Conservation (phyloP, 1,140 invertebrate genomes). For the Choristoneura fumiferana region DNA sequence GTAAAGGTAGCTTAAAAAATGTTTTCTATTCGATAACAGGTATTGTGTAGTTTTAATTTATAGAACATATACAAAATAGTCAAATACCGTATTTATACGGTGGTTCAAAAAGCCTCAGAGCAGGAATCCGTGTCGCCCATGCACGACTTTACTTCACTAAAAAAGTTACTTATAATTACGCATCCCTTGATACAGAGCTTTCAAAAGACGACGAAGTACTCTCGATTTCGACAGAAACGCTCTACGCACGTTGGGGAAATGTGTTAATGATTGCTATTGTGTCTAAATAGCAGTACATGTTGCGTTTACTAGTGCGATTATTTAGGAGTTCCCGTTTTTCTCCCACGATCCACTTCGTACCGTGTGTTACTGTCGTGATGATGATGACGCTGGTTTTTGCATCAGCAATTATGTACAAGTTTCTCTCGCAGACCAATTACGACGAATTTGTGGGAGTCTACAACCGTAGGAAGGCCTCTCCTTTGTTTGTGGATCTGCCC, state of each 20-base stretch:
- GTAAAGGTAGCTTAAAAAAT: no score
- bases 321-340: slow-evolving; percentile 71
- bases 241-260: slow-evolving; percentile 66
- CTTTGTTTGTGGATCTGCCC: slow-evolving; percentile 62
- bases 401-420: slow-evolving; percentile 70
- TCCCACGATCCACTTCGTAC: slow-evolving; percentile 72
- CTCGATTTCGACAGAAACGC: slow-evolving; percentile 69
- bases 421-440: slow-evolving; percentile 66
- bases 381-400: slow-evolving; percentile 66
- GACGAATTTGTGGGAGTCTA: slow-evolving; percentile 59
- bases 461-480: slow-evolving; percentile 42
- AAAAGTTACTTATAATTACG: no score
- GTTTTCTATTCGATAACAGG: no score
- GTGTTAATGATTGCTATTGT: slow-evolving; percentile 66
- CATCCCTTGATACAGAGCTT: no score
- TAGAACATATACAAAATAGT: no score
- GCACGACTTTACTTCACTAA: no score
- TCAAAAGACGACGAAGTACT: slow-evolving; percentile 34
- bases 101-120: no score
- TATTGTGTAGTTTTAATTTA: no score
- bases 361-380: slow-evolving; percentile 63
- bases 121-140: no score
- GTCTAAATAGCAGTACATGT: slow-evolving; percentile 49
- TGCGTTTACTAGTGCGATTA: slow-evolving; percentile 56
- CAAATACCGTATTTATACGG: no score